Conservation (phyloP, 2,797 vertebrate genomes). For the Acanthopagrus latus region DNA sequence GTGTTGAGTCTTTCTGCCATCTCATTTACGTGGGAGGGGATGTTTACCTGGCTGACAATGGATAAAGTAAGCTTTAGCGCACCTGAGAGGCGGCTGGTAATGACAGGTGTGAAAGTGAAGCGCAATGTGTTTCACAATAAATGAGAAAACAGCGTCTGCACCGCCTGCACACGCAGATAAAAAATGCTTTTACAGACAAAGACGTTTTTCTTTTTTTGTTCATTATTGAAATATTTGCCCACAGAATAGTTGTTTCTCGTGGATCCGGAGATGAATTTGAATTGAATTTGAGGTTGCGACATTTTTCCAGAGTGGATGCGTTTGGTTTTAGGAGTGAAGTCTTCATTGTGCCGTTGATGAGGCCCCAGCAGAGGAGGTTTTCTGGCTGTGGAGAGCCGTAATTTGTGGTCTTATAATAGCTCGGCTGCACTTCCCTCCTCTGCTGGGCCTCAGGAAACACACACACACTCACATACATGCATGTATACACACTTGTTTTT, state of each 20-base stretch:
- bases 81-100: conserved; percentile 6
- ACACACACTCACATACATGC: conserved; percentile 21
- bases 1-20: neutral
- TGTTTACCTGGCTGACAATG: conserved; percentile 11
- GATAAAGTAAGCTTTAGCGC: neutral
- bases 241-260: neutral
- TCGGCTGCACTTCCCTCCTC: conserved; percentile 68
- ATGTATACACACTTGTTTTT: conserved; percentile 28
- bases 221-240: conserved; percentile 4
- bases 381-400: conserved; percentile 53
- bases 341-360: conserved; percentile 46
- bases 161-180: neutral
- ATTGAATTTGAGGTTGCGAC: conserved; percentile 17
- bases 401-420: conserved; percentile 78
- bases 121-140: neutral
- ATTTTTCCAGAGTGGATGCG: conserved; percentile 34
- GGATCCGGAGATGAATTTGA: neutral
- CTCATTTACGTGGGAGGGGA: conserved; percentile 8
- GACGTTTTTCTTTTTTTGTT: neutral
- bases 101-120: conserved; percentile 17
- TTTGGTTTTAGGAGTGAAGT: conserved; percentile 34
- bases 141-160: neutral
- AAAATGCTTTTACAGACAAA: neutral
- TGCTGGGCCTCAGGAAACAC: conserved; percentile 60
- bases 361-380: conserved; percentile 46